Evolutionary conservation across 2,113 vertebrate genomes (phyloP), one percentile per base, ranked within the genome.

Genomic region (Paraplagusia blochii): DNA sequence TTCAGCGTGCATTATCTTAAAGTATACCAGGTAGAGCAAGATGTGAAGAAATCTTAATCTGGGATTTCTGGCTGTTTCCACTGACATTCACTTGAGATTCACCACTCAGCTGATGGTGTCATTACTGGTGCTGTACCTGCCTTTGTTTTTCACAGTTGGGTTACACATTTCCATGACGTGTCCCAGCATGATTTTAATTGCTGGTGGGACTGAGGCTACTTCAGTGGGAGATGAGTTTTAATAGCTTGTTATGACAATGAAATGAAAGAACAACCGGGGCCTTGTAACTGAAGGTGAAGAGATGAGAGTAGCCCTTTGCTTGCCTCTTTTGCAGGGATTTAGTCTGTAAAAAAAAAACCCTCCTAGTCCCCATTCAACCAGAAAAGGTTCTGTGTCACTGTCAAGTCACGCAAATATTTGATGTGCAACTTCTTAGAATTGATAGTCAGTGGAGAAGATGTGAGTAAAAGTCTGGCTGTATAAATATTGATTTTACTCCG

Each of bases 131-230:
- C 70, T 8, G 64, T 67, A 10, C 54, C 72, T 66, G 74, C 72
- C 86, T 85, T 85, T 82, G 77, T 87, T 83, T 84, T 77, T 74
- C 66, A 72, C 81, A 63, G 74, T 66, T 74, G 69, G 80, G 79
- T 82, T 73, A 48, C 81, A 73, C 78, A 81, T 77, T 73, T 79
- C 72, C 74, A 64, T 80, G 86, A 80, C 86, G 72, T 89, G 87
- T 92, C 89, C 87, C 83, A 87, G 89, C 86, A 88, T 81, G 90
- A 89, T 89, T 92, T 91, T 92, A 91, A 93, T 92, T 92, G 84
- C 86, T 82, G 74, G 67, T 81, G 88, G 88, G 86, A 86, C 81
- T 78, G 73, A 53, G 84, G 83, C 82, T 83, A 82, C 86, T 88
- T 84, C 81, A 59, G 66, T 71, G 69, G 82, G 77, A 81, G 84